Evolutionary conservation across 1,140 invertebrate species (phyloP).

Genomic region (Leptoteleia sp.): DNA sequence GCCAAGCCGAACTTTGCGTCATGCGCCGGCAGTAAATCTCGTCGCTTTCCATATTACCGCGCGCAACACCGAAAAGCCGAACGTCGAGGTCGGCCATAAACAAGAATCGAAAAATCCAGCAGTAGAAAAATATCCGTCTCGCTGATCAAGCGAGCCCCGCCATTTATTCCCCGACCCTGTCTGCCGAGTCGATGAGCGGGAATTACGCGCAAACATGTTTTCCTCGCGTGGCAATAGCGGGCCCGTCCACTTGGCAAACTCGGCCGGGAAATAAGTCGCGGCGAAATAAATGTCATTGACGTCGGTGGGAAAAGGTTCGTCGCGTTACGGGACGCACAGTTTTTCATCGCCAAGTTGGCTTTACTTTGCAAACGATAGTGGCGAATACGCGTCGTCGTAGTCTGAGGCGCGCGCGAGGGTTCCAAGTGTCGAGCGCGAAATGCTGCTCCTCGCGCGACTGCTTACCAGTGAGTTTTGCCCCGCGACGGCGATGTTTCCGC

Average conservation of each 20-base stretch:
- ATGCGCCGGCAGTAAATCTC: slow-evolving; percentile 51
- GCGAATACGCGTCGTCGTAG: no score
- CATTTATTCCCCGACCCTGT: slow-evolving; percentile 42
- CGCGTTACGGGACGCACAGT: no score
- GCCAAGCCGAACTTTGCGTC: slow-evolving; percentile 36
- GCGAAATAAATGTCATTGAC: slow-evolving; percentile 8
- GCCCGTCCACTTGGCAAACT: slow-evolving; percentile 9
- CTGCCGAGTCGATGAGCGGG: slow-evolving; percentile 34
- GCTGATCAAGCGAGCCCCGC: slow-evolving; percentile 42
- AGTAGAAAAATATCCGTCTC: slow-evolving; percentile 54
- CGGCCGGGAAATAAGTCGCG: slow-evolving; percentile 13
- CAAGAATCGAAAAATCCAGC: slow-evolving; percentile 65
- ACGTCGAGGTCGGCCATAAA: slow-evolving; percentile 62
- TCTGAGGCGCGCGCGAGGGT: no score
- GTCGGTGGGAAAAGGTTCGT: no score
- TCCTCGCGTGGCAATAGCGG: slow-evolving; percentile 12
- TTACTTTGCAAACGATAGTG: no score
- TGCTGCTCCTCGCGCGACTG: no score
- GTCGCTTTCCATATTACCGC: slow-evolving; percentile 59
- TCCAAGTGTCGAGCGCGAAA: no score
- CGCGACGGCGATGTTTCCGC: no score
- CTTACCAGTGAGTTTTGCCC: no score
- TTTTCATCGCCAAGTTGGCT: no score
- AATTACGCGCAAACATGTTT: slow-evolving; percentile 47
- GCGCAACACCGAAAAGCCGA: slow-evolving; percentile 19